Percentiles rank a stretch among this genome's conserved stretches.
phyloP scores from a whole-genome alignment of 2,113 vertebrate genomes.

The Podocnemis expansa region DNA sequence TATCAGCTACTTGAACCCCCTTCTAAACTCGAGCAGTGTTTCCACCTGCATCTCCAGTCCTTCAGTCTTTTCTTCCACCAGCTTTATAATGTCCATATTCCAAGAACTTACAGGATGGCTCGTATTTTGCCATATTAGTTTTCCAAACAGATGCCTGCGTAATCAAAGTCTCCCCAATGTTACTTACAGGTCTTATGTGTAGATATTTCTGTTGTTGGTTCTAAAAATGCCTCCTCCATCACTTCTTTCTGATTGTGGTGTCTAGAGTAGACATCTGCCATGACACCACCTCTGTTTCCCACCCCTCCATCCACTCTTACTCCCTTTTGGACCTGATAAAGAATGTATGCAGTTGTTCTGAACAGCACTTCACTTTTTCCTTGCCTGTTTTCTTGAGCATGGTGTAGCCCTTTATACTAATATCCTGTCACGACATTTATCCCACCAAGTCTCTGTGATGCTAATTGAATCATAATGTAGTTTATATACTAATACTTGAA shows the following conservation, averaged over 20 bases:
- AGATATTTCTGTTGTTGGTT: neutral
- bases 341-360: neutral
- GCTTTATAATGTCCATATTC: no score
- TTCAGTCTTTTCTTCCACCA: no score
- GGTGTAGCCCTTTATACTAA: neutral
- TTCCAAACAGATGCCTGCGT: neutral
- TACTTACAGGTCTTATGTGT: neutral
- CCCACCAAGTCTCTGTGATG: neutral
- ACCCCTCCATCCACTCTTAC: neutral
- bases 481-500: neutral
- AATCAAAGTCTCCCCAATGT: no score
- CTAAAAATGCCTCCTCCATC: neutral
- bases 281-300: neutral
- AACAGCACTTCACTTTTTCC: neutral
- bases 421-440: neutral
- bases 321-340: neutral
- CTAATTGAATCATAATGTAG: neutral
- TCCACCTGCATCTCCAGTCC: no score
- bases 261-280: neutral
- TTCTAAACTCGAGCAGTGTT: no score
- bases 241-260: neutral
- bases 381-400: neutral
- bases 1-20: no score
- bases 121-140: neutral
- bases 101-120: neutral